Conservation (phyloP, 2,888 invertebrate species). For the Clusia tigrina region DNA sequence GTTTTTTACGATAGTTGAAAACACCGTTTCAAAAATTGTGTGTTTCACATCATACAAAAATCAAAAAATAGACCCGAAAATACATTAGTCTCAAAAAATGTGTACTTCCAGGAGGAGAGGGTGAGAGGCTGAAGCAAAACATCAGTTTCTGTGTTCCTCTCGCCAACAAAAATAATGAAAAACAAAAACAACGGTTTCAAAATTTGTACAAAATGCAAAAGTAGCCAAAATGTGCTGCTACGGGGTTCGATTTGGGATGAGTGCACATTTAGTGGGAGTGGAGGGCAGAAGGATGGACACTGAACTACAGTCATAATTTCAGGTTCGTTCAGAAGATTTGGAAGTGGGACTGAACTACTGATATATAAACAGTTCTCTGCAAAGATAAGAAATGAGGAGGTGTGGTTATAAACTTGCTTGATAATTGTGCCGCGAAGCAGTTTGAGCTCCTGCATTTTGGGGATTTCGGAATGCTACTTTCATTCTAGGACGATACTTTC, state of each 20-base stretch:
- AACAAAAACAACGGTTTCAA: constrained; percentile 19
- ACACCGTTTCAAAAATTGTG: constrained; percentile 19
- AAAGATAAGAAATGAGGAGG: not conserved
- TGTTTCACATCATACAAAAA: constrained; percentile 35
- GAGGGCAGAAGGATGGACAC: no score
- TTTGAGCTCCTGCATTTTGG: no score
- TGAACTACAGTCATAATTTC: not conserved
- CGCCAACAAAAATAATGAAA: constrained; percentile 29
- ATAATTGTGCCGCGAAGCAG: no score
- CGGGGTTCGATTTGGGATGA: not conserved
- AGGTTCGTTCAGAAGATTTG: not conserved
- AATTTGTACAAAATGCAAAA: constrained; percentile 27
- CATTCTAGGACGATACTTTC: no score
- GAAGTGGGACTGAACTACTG: not conserved
- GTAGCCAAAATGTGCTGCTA: constrained; percentile 30
- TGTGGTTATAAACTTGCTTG: not conserved
- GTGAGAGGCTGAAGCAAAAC: no score
- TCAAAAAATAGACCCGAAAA: constrained; percentile 54
- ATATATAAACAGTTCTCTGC: not conserved
- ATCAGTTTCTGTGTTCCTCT: no score
- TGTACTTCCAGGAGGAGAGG: not conserved
- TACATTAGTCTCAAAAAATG: constrained; percentile 50
- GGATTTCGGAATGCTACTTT: no score
- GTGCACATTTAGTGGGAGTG: not conserved
- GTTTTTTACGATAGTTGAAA: constrained; percentile 31